Evolutionary conservation across 1,140 invertebrate species (phyloP).

Genomic region (Zaprionus nigranus): DNA sequence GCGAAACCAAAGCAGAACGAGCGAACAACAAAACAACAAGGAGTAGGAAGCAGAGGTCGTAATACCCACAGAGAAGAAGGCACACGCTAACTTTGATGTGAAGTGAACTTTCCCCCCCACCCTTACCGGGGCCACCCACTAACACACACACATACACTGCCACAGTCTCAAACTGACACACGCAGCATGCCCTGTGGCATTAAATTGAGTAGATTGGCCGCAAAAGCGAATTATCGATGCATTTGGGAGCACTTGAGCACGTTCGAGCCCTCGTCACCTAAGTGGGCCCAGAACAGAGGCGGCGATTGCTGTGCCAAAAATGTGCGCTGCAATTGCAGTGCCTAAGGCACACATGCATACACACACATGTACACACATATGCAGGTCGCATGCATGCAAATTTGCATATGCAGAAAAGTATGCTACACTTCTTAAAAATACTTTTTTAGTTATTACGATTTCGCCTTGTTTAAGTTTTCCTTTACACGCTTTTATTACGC

Average conservation of each 20-base stretch:
- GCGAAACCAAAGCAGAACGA: slow-evolving; percentile 48
- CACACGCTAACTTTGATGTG: slow-evolving; percentile 61
- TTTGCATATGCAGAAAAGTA: slow-evolving; percentile 25
- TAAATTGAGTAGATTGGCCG: slow-evolving; percentile 72
- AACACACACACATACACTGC: slow-evolving; percentile 14
- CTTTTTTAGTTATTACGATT: not conserved
- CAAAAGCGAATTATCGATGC: slow-evolving; percentile 79
- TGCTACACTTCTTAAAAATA: slow-evolving; percentile 34
- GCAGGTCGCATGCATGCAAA: not conserved
- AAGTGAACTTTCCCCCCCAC: slow-evolving; percentile 30
- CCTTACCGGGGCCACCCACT: slow-evolving; percentile 14
- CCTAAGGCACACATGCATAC: not conserved
- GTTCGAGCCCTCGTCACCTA: slow-evolving; percentile 42
- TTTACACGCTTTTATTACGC: not conserved
- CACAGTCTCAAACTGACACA: slow-evolving; percentile 5
- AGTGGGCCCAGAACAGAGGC: slow-evolving; percentile 37
- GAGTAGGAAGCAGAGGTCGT: slow-evolving; percentile 17
- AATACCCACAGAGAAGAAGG: not conserved
- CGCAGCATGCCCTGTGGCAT: slow-evolving; percentile 22
- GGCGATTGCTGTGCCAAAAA: slow-evolving; percentile 15
- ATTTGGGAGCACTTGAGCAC: slow-evolving; percentile 72
- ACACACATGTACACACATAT: slow-evolving; percentile 7
- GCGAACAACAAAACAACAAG: slow-evolving; percentile 36
- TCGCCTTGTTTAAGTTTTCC: not conserved
- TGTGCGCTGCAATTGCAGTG: slow-evolving; percentile 31